A percentile compares a stretch with the other conserved stretches of the same genome.
These are phyloP conservation scores for Pipa parva DNA, from an alignment of 2,113 vertebrate genomes.

Conservation along the genomic window DNA sequence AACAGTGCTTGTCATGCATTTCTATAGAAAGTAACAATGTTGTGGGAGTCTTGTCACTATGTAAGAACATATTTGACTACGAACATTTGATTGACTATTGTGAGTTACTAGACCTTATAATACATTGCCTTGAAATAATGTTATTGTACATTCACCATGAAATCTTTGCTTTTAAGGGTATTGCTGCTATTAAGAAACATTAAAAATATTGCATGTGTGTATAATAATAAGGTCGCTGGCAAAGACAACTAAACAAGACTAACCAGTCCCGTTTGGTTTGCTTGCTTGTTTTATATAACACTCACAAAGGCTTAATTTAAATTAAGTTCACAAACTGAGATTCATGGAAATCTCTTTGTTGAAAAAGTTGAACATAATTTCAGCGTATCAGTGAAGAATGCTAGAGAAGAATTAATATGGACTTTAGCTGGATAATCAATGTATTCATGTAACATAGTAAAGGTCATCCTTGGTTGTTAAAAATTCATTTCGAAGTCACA, in stretches of 20 bases:
- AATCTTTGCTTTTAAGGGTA: not conserved
- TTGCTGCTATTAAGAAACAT: constrained; percentile 1
- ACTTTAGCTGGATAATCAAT: constrained; percentile 46
- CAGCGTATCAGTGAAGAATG: constrained; percentile 33
- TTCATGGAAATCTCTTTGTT: not conserved
- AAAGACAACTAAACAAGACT: not conserved
- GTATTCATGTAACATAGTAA: constrained; percentile 45
- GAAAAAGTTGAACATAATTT: constrained; percentile 26
- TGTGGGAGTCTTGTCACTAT: too few relatives aligned
- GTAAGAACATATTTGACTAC: too few relatives aligned
- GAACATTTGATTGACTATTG: too few relatives aligned
- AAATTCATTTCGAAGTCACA: constrained; percentile 36
- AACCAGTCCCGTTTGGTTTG: not conserved
- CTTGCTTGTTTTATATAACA: not conserved
- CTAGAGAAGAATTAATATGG: constrained; percentile 42
- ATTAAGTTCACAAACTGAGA: not conserved
- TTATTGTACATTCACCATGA: too few relatives aligned
- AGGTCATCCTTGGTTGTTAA: constrained; percentile 44
- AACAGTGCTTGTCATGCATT: too few relatives aligned
- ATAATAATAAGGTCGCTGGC: not conserved
- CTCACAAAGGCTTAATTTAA: not conserved
- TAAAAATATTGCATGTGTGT: not conserved
- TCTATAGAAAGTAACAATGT: too few relatives aligned
- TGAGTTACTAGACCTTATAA: too few relatives aligned
- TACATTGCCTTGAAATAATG: too few relatives aligned